Percentiles rank a stretch among this genome's conserved stretches.
These are phyloP conservation scores for Serripes groenlandicus DNA, from an alignment of 2,888 invertebrate species.

Conservation along the genomic window DNA sequence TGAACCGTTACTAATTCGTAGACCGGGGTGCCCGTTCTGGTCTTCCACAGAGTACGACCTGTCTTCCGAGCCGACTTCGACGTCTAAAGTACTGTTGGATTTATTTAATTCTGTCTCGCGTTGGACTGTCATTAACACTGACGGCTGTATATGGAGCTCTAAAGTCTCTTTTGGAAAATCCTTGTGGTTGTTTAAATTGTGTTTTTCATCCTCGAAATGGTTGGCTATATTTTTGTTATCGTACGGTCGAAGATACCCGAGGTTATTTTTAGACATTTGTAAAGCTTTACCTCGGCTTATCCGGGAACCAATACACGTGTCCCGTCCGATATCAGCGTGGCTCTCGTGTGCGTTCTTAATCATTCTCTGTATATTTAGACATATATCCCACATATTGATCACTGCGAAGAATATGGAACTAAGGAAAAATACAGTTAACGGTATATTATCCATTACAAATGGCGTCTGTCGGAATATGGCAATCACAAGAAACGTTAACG, in stretches of 20 bases:
- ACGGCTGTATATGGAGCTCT: constrained; percentile 40
- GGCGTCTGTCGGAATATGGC: constrained; percentile 72
- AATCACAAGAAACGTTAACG: constrained; percentile 70
- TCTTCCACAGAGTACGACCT: not conserved
- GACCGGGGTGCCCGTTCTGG: not conserved
- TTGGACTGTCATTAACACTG: not conserved
- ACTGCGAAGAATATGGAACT: constrained; percentile 76
- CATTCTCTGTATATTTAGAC: constrained; percentile 67
- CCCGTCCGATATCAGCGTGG: constrained; percentile 10
- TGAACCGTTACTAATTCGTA: constrained; percentile 37
- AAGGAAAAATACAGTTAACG: constrained; percentile 73
- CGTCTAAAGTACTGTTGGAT: not conserved
- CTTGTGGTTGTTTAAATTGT: constrained; percentile 68
- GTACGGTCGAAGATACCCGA: constrained; percentile 68
- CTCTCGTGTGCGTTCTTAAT: constrained; percentile 55
- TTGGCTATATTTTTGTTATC: constrained; percentile 74
- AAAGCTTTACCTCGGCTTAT: constrained; percentile 26
- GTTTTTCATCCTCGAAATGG: constrained; percentile 65
- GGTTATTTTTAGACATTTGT: constrained; percentile 67
- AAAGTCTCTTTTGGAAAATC: constrained; percentile 58
- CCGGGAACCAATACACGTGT: not conserved
- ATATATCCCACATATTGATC: constrained; percentile 74
- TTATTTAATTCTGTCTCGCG: not conserved
- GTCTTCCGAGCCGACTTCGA: not conserved
- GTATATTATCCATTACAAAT: constrained; percentile 70